Percentiles rank a stretch among this genome's conserved stretches.
These are phyloP conservation scores for Lineus longissimus DNA, from an alignment of 1,140 invertebrate genomes.

Conservation along the genomic window DNA sequence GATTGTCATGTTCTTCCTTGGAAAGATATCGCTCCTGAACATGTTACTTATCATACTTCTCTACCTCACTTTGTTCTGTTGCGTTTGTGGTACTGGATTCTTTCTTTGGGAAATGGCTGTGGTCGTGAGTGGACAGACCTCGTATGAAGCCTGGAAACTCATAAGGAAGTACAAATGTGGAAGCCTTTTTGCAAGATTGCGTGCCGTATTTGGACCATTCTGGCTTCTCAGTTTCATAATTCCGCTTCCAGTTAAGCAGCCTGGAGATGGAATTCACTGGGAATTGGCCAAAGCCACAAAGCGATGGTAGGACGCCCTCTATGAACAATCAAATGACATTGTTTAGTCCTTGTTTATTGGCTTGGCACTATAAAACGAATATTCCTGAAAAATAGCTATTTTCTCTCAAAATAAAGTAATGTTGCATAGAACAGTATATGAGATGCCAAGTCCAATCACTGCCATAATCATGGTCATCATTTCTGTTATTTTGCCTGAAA, in stretches of 20 bases:
- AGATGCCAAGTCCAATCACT: too few relatives aligned
- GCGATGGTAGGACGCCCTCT: too few relatives aligned
- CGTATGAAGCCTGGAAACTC: slow-evolving; percentile 28
- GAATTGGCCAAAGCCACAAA: not conserved
- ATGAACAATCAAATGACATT: too few relatives aligned
- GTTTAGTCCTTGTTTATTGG: too few relatives aligned
- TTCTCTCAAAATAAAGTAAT: too few relatives aligned
- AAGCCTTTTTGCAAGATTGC: slow-evolving; percentile 19
- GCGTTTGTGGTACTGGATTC: slow-evolving; percentile 20
- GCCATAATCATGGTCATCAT: too few relatives aligned
- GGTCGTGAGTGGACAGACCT: slow-evolving; percentile 29
- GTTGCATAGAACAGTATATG: too few relatives aligned
- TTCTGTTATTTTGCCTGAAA: too few relatives aligned
- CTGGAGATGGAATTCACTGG: slow-evolving; percentile 30
- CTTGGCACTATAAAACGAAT: too few relatives aligned
- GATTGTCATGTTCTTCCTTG: slow-evolving; percentile 25
- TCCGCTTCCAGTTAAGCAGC: slow-evolving; percentile 22
- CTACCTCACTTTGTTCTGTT: slow-evolving; percentile 21
- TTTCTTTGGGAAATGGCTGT: slow-evolving; percentile 26
- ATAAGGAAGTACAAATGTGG: slow-evolving; percentile 20
- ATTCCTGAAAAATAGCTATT: too few relatives aligned
- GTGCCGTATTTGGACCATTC: slow-evolving; percentile 31
- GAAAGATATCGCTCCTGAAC: slow-evolving; percentile 20
- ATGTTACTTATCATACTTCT: slow-evolving; percentile 22
- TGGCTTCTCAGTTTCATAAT: slow-evolving; percentile 26